phyloP scores from a whole-genome alignment of 2,113 vertebrate genomes.

The Macquaria australasica region DNA sequence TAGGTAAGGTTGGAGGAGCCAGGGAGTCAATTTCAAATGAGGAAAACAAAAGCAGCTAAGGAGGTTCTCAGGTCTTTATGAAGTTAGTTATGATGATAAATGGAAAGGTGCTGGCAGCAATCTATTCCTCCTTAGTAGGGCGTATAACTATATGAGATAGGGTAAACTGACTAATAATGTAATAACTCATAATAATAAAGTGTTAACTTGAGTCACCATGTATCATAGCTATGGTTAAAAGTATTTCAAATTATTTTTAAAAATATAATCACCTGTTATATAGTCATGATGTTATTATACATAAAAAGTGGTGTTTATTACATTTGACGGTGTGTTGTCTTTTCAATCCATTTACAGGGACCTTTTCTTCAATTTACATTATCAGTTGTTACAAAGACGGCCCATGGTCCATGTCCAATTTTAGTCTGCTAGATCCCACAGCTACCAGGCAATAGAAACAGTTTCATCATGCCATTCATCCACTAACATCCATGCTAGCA shows the following conservation, averaged over 20 bases:
- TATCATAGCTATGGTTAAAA: neutral
- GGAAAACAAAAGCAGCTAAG: slow-evolving; percentile 53
- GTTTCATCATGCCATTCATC: slow-evolving; percentile 26
- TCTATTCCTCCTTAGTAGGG: slow-evolving; percentile 25
- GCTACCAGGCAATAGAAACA: slow-evolving; percentile 1
- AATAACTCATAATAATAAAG: slow-evolving; percentile 19
- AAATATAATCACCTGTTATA: neutral
- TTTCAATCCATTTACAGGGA: neutral
- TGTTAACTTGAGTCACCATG: slow-evolving; percentile 19
- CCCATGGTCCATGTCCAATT: neutral
- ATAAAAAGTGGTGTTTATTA: neutral
- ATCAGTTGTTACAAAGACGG: slow-evolving; percentile 6
- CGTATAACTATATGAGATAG: slow-evolving; percentile 19
- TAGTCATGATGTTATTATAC: neutral
- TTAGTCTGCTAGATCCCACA: slow-evolving; percentile 1
- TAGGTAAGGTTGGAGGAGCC: slow-evolving; percentile 32
- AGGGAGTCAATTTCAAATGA: slow-evolving; percentile 47
- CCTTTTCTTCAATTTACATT: neutral
- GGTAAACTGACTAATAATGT: neutral
- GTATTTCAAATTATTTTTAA: neutral
- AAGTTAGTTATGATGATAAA: slow-evolving; percentile 62
- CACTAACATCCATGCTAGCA: slow-evolving; percentile 40
- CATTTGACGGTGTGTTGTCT: neutral
- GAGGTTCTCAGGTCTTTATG: slow-evolving; percentile 47
- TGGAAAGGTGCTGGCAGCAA: slow-evolving; percentile 23